These are phyloP conservation scores for Chelmon rostratus DNA, from an alignment of 2,797 vertebrate species.

Conservation along the genomic window DNA sequence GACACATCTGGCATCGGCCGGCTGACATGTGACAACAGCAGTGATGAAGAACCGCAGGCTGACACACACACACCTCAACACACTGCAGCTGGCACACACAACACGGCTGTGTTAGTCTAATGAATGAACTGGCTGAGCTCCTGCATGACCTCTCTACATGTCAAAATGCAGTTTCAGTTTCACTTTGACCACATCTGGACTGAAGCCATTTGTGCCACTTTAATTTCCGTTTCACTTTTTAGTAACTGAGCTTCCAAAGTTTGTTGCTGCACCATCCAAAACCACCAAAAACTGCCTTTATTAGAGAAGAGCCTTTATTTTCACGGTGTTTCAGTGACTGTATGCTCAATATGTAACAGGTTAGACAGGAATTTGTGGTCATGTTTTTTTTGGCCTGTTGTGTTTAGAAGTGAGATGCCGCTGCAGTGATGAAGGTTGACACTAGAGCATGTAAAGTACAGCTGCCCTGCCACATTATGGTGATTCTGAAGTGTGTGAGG, in stretches of 20 bases:
- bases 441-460: background rate
- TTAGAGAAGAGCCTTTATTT: background rate
- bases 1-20: constrained; percentile 64
- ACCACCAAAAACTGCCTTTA: too few relatives aligned
- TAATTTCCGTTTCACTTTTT: too few relatives aligned
- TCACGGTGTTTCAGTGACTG: background rate
- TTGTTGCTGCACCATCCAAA: too few relatives aligned
- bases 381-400: background rate
- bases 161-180: too few relatives aligned
- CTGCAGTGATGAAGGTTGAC: too few relatives aligned
- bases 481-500: too few relatives aligned
- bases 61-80: constrained; percentile 25
- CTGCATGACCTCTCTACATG: constrained; percentile 24
- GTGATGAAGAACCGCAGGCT: constrained; percentile 27
- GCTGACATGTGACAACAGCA: constrained; percentile 54
- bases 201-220: too few relatives aligned
- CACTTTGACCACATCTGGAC: background rate
- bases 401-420: too few relatives aligned
- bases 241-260: background rate
- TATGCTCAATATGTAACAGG: background rate
- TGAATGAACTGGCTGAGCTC: constrained; percentile 40
- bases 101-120: constrained; percentile 24
- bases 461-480: accelerated
- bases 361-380: background rate
- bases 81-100: constrained; percentile 30